Evolutionary conservation across 1,140 invertebrate species (phyloP).

Genomic region (Adelges cooleyi): DNA sequence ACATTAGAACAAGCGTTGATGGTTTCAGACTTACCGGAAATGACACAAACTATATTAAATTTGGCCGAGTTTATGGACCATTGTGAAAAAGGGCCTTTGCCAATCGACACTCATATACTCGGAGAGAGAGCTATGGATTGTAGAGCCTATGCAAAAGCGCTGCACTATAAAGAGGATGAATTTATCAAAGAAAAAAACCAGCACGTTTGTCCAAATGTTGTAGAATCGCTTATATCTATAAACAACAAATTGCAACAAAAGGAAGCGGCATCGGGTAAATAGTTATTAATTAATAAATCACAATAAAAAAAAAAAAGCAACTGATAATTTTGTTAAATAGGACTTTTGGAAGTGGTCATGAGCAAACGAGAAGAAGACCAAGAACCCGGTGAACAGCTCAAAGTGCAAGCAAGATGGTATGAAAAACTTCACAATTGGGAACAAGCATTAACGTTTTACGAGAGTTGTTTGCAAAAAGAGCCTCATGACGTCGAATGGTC

Average conservation of each 20-base stretch:
- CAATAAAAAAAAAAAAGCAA: too few species aligned
- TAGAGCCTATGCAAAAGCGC: conserved; percentile 80
- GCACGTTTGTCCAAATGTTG: conserved; percentile 47
- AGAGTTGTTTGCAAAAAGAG: conserved; percentile 47
- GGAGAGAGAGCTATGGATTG: conserved; percentile 65
- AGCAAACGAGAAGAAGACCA: conserved; percentile 19
- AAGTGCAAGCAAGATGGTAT: conserved; percentile 93
- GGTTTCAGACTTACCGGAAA: conserved; percentile 88
- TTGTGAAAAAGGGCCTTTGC: conserved; percentile 90
- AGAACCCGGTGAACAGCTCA: conserved; percentile 46
- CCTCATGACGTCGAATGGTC: conserved; percentile 64
- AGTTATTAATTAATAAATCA: neutral
- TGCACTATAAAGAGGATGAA: conserved; percentile 98
- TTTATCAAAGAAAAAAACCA: conserved; percentile 63
- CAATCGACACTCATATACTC: conserved; percentile 71
- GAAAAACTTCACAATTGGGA: conserved; percentile 99
- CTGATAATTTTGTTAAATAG: neutral
- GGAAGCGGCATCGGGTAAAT: conserved; percentile 79
- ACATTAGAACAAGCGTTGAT: conserved; percentile 80
- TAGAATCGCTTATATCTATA: conserved; percentile 90
- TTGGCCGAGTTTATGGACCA: conserved; percentile 99
- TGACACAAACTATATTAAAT: conserved; percentile 95
- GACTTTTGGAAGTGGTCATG: conserved; percentile 11
- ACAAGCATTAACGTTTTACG: conserved; percentile 79
- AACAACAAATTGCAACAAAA: conserved; percentile 98